Base-by-base conservation (phyloP, 2,797 vertebrate species). In the Liparis tanakae region DNA sequence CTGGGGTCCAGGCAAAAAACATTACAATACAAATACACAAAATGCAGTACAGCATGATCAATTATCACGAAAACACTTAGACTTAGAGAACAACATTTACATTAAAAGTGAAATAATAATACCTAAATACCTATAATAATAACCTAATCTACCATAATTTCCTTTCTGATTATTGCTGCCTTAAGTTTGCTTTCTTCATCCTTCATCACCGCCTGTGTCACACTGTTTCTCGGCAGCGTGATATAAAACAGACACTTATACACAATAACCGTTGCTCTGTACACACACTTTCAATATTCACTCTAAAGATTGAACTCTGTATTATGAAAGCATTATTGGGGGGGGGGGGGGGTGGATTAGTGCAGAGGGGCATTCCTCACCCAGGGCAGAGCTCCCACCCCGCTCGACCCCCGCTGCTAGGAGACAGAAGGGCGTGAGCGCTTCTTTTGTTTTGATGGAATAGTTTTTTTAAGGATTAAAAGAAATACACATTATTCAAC, bases 321-420 rank as follows among this genome's bases (percentile, higher is more conserved):
- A 18, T 43, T 68, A 67, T 25, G 25, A 46, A 3, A 74, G 34
- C 34, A 15, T 39, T 39, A 37, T 13, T 34, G 65, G 60, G 48
- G 39, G 66, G 57, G 53, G 25, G 65, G 60, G 48, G 39, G 66
- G 57, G 53, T 75, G 67, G 81, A 85, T 88, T 88, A 84, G 61
- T 64, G 44, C 13, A 7, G 59, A 48, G 50, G 72, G 87, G 84
- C 82, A 89, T 88, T 88, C 79, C 55, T 81, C 69, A 74, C 62
- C 72, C 57, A 76, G 64, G 74, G 39, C 53, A 59, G 48, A 75
- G 66, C 67, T 76, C 82, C 76, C 85, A 76, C 66, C 59, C 70
- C 72, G 37, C 70, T 72, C 36, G 8, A 61, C 74, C 67, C 66
- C 54, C 39, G 30, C 57, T 46, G 18, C 18, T 41, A 20, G 65